Percentiles rank a stretch among this genome's conserved stretches.
phyloP scores from a whole-genome alignment of 2,888 invertebrate species.

The Keiferia lycopersicella region DNA sequence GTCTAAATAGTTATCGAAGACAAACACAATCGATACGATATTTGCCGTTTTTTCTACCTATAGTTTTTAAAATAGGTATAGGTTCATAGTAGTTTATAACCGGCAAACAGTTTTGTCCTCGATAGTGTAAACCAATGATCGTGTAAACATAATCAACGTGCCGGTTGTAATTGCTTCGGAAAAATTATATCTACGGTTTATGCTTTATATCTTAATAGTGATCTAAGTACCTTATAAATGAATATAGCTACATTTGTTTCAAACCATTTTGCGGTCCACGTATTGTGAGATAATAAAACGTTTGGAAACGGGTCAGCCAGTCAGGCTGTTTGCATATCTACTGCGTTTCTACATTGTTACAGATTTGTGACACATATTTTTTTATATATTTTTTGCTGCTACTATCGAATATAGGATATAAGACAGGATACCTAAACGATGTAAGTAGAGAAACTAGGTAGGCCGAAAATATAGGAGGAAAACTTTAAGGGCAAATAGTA shows the following conservation, averaged over 20 bases:
- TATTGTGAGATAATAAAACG: conserved; percentile 15
- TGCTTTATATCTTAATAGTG: not conserved
- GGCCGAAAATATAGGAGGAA: not conserved
- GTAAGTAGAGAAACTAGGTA: not conserved
- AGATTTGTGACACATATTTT: conserved; percentile 16
- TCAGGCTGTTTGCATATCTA: conserved; percentile 12
- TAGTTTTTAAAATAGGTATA: too few relatives aligned
- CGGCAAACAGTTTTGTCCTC: conserved; percentile 7
- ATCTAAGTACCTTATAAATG: not conserved
- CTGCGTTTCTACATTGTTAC: not conserved
- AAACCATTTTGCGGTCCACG: not conserved
- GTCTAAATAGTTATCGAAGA: conserved; percentile 5
- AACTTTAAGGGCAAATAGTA: too few relatives aligned
- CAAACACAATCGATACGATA: not conserved
- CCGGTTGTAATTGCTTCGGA: not conserved
- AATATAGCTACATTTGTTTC: not conserved
- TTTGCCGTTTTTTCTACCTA: not conserved
- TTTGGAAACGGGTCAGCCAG: conserved; percentile 16
- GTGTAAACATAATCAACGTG: conserved; percentile 6
- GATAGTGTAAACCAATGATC: not conserved
- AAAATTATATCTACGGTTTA: not conserved
- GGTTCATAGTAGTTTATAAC: too few relatives aligned
- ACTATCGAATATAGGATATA: not conserved
- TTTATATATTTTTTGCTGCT: conserved; percentile 10
- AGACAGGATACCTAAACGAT: too few relatives aligned